Percentiles rank a stretch among this genome's conserved stretches.
These are phyloP conservation scores for Eupithecia inturbata DNA, from an alignment of 2,888 invertebrate species.

Conservation along the genomic window DNA sequence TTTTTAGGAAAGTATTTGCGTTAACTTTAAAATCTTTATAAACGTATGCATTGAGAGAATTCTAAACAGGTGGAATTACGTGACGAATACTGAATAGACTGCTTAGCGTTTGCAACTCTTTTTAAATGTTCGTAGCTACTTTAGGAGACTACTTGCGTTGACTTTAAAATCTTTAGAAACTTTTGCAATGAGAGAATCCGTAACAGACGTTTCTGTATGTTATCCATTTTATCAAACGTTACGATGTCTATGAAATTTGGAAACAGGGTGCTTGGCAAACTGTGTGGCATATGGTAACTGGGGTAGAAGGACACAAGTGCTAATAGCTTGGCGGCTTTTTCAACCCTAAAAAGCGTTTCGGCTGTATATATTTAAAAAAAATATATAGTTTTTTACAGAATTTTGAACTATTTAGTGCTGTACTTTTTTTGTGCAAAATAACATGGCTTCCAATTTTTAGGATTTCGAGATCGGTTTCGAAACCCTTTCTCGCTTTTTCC, in stretches of 20 bases:
- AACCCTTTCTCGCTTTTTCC: too few relatives aligned
- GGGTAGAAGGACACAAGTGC: too few relatives aligned
- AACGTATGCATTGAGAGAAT: background rate
- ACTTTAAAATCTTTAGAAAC: background rate
- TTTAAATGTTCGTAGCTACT: background rate
- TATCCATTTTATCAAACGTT: background rate
- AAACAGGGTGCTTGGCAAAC: too few relatives aligned
- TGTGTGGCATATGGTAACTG: too few relatives aligned
- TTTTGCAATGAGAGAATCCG: background rate
- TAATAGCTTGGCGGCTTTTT: too few relatives aligned
- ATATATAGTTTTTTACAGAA: too few relatives aligned
- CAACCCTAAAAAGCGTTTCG: too few relatives aligned
- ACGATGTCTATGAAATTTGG: background rate
- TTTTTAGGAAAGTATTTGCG: background rate
- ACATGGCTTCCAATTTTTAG: too few relatives aligned
- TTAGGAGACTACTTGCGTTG: background rate
- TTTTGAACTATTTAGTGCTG: too few relatives aligned
- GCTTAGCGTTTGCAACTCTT: conserved; percentile 17
- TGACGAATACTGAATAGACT: conserved; percentile 21
- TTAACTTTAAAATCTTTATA: background rate
- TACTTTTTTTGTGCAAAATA: too few relatives aligned
- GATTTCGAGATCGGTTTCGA: too few relatives aligned
- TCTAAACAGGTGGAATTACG: conserved; percentile 29
- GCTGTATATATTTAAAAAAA: too few relatives aligned
- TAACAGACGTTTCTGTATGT: background rate